These are phyloP conservation scores for Synergus gifuensis DNA, from an alignment of 2,888 invertebrate species.

Conservation along the genomic window DNA sequence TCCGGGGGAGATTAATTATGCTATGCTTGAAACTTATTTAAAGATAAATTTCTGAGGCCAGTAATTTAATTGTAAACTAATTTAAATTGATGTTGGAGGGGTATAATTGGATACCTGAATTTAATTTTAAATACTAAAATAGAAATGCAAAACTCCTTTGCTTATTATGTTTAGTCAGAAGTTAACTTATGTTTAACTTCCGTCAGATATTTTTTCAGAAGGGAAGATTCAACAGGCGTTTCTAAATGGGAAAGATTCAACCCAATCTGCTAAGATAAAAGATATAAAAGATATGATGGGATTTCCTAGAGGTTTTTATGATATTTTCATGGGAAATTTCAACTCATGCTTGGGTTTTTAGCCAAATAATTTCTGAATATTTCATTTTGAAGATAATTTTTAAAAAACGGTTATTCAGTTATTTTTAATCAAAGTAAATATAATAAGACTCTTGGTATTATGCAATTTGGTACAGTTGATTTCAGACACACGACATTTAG, in stretches of 20 bases:
- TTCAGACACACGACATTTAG: slow-evolving; percentile 9
- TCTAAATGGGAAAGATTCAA: background rate
- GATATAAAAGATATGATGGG: background rate
- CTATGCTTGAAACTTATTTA: background rate
- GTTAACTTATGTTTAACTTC: background rate
- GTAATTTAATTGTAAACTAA: background rate
- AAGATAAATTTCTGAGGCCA: background rate
- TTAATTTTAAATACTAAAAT: background rate
- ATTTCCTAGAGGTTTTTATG: background rate
- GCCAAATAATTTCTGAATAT: background rate
- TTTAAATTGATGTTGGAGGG: background rate
- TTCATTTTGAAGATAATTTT: background rate
- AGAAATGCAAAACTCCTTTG: background rate
- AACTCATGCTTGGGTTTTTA: background rate
- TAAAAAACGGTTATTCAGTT: background rate
- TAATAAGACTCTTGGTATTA: background rate
- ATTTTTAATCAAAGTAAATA: background rate
- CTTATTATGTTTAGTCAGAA: too few species aligned
- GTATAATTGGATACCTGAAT: background rate
- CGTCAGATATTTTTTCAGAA: background rate
- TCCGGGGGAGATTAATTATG: background rate
- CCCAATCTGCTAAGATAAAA: background rate
- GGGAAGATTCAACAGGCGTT: background rate
- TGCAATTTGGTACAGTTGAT: background rate
- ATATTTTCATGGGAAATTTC: background rate